phyloP scores from a whole-genome alignment of 2,113 vertebrate species.

The Nycticorax nycticorax region DNA sequence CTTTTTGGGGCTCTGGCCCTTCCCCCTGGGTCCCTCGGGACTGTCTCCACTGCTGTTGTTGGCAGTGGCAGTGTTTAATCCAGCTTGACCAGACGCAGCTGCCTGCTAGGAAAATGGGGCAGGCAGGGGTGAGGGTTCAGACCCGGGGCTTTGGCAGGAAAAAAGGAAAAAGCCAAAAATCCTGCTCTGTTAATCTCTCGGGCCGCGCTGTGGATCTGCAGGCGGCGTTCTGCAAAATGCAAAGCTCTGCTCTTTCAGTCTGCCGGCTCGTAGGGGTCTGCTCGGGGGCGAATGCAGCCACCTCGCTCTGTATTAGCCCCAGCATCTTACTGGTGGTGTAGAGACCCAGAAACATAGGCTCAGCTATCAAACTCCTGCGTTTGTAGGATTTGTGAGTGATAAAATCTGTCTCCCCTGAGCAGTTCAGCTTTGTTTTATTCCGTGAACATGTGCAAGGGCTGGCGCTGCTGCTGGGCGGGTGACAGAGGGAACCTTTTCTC shows the following conservation, averaged over 20 bases:
- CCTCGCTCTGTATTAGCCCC: accelerated
- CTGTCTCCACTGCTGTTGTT: not conserved
- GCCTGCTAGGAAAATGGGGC: not conserved
- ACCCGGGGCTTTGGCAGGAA: not conserved
- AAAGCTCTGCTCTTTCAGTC: not conserved
- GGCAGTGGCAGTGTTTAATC: not conserved
- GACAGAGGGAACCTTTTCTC: not conserved
- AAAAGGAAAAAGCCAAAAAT: not conserved
- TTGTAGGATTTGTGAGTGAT: no score
- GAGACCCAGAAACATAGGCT: not conserved
- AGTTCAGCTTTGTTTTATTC: no score
- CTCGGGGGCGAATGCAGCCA: not conserved
- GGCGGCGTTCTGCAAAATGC: accelerated
- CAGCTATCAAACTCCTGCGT: not conserved
- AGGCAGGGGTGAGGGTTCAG: not conserved
- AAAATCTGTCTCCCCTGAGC: no score
- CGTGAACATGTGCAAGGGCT: accelerated
- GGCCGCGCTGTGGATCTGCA: not conserved
- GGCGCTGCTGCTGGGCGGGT: not conserved
- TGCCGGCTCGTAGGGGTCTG: accelerated
- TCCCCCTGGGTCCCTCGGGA: accelerated
- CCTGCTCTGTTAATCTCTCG: not conserved
- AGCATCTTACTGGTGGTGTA: not conserved
- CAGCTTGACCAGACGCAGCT: not conserved
- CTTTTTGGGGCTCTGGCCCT: accelerated